Conservation (phyloP, 1,140 invertebrate genomes). For the Periplaneta americana region DNA sequence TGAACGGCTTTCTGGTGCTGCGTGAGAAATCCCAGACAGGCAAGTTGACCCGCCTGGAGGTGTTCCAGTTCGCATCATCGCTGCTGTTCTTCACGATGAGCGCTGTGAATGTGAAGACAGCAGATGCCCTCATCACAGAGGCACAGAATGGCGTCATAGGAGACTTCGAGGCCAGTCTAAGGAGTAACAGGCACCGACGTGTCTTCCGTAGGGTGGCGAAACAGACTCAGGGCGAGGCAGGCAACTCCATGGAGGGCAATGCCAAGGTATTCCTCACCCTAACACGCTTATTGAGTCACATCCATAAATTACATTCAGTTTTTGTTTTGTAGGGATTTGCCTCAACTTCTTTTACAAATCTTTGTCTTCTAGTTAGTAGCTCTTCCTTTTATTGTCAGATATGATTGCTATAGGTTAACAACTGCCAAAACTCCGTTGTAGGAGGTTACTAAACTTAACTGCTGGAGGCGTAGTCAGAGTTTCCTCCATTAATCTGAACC, state of each 20-base stretch:
- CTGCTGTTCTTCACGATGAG: conserved; percentile 37
- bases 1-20: background rate
- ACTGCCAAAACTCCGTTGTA: too few species aligned
- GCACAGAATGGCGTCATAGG: conserved; percentile 26
- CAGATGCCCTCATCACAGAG: conserved; percentile 32
- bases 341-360: too few species aligned
- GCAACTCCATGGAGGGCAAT: conserved; percentile 18
- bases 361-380: too few species aligned
- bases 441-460: too few species aligned
- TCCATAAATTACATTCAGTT: too few species aligned
- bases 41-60: background rate
- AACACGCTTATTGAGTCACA: too few species aligned
- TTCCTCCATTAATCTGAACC: too few species aligned
- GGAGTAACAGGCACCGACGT: conserved; percentile 23
- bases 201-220: conserved; percentile 23
- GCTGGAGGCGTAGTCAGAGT: too few species aligned
- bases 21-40: background rate
- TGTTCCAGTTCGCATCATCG: conserved; percentile 36
- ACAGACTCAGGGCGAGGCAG: conserved; percentile 21
- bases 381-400: too few species aligned
- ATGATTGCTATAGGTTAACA: too few species aligned
- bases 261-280: conserved; percentile 19
- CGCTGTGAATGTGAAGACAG: conserved; percentile 32
- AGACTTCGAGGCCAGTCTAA: conserved; percentile 14
- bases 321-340: too few species aligned